These are phyloP conservation scores for Maniola jurtina DNA, from an alignment of 1,140 invertebrate genomes.

Conservation along the genomic window DNA sequence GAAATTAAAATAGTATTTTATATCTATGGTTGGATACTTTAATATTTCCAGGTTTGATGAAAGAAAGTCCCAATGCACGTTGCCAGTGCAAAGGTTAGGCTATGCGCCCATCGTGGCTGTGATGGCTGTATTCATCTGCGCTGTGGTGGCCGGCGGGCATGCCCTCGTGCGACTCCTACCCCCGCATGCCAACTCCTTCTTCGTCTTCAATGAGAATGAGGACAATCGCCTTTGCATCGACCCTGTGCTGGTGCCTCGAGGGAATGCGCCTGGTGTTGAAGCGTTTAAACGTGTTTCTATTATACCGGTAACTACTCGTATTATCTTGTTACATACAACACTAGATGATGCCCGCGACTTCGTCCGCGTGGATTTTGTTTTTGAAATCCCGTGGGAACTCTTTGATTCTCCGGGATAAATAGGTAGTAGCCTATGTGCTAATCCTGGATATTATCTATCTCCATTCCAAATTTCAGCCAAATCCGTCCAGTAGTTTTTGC, in stretches of 20 bases:
- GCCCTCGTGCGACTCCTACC: conserved; percentile 50
- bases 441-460: too few relatives aligned
- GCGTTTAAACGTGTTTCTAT: conserved; percentile 38
- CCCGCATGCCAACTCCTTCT: conserved; percentile 53
- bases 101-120: conserved; percentile 55
- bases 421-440: too few relatives aligned
- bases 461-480: too few relatives aligned
- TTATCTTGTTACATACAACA: too few relatives aligned
- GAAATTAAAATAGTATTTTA: too few relatives aligned
- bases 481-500: too few relatives aligned
- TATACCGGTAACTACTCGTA: conserved; percentile 61
- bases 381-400: too few relatives aligned
- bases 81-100: conserved; percentile 47
- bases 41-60: conserved; percentile 59
- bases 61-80: conserved; percentile 48
- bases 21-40: neutral
- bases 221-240: conserved; percentile 66
- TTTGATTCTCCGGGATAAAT: too few relatives aligned
- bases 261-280: conserved; percentile 20
- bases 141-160: conserved; percentile 43
- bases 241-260: conserved; percentile 38
- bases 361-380: too few relatives aligned
- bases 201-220: conserved; percentile 68
- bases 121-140: conserved; percentile 43
- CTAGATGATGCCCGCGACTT: too few relatives aligned